Evolutionary conservation across 92 coral and sea anemone genomes (phyloP), one percentile per base, ranked within the genome.

Genomic region (Palythoa caribaeorum): DNA sequence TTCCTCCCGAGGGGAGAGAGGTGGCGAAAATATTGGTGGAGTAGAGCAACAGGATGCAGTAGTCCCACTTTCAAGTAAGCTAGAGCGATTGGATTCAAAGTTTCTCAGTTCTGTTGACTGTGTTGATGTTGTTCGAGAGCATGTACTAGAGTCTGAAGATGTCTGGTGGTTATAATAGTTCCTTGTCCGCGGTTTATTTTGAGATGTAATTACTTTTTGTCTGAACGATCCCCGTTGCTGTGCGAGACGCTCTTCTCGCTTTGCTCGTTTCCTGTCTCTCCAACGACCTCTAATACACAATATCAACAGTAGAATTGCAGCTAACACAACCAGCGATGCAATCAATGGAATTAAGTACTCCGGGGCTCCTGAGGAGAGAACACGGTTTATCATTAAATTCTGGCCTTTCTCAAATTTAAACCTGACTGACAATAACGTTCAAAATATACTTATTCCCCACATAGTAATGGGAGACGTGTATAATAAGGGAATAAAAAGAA

Each of bases 1-100:
- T 69, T 95, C 96, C 89, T 97, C 99, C 88, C 93, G 90, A 9
- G 99, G 99, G 88, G 99, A 95, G 77, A 94, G 94, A 81, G 99
- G 95, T 62, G 99, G 99, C 36, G 97, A 94, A 2, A 95, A 62
- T 3, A 97, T 95, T 84, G 94, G 98, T 35, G 98, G 98, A 6
- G 94, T 89, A 5, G 93, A 91, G 88, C 99, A 92, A 76, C 91
- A 66, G 28, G 98, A 93, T 1, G 59, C 92, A 37, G 94, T 89
- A 17, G 90, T 92, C 9, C 95, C 83, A 6, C 73, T 91, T 74
- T 93, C 99, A 60, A 93, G 92, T 79, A 95, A 81, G 84, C 94
- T 93, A 38, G 96, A 90, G 38, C 98, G 90, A 89, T 95, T 96
- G 76, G 96, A 93, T 63, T 97, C 99, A 91, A 94, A 92, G 96